Evolutionary conservation across 2,113 vertebrate genomes (phyloP).

Genomic region (Puntigrus tetrazona): DNA sequence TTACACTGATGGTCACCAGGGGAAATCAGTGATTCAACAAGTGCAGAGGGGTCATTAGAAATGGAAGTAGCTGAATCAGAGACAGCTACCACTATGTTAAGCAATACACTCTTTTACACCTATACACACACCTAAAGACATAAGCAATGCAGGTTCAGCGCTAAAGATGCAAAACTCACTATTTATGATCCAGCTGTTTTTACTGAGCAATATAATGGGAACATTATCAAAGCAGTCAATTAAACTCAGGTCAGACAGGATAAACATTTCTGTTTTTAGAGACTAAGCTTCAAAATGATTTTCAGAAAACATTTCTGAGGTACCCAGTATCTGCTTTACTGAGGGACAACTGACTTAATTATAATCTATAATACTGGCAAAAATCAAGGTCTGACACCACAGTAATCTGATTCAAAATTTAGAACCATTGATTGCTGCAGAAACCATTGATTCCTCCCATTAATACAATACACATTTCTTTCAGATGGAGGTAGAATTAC

Average conservation of each 20-base stretch:
- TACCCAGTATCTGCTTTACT: background rate
- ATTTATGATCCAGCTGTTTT: background rate
- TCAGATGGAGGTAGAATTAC: background rate
- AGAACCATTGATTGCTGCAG: background rate
- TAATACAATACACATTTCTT: background rate
- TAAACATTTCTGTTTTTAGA: background rate
- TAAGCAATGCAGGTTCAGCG: background rate
- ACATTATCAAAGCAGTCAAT: background rate
- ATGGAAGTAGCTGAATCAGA: background rate
- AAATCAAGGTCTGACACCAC: background rate
- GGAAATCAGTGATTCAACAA: conserved; percentile 37
- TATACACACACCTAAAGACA: background rate
- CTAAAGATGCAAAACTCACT: background rate
- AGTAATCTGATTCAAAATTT: background rate
- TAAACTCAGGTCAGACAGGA: background rate
- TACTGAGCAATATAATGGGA: background rate
- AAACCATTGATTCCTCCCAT: background rate
- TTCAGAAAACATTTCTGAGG: background rate
- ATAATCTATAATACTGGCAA: too few relatives aligned
- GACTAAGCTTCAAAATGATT: too few relatives aligned
- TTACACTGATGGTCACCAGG: conserved; percentile 37
- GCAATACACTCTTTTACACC: background rate
- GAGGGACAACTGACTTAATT: background rate
- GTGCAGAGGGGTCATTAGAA: background rate
- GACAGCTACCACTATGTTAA: background rate